Base-by-base conservation (phyloP, 1,140 invertebrate genomes). In the Anadara kagoshimensis region DNA sequence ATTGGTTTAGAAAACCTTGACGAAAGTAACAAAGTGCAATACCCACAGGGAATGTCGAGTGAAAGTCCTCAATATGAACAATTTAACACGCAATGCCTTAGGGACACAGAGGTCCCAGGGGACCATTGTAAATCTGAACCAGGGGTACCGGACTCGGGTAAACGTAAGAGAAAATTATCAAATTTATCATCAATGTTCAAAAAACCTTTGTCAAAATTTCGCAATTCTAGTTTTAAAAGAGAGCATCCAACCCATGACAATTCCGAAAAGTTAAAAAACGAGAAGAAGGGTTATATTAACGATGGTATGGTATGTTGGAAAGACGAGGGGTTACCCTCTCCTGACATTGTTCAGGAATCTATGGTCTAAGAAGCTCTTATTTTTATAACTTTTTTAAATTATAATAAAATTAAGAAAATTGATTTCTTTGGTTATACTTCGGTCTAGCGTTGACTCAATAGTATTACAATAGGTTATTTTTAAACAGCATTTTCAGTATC, bases 301-400 rank as follows among this genome's bases (percentile, higher is more conserved):
- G 51, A 44, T 20, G 57, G 49, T 26, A 45, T 69, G 24, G 26
- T 69, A 36, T 36, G 29, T 36, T 69, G 67, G 67, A 44, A 69
- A 24, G 29, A 62, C 29, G 67, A 69, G 12, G 57, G 44, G 14
- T 20, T 41, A 12, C 22, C 56, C 16, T 26, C 67, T 0, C 58
- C 67, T 11, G 67, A 69, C 41, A 47, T 47, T 24, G 67, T 69
- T 20, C 67, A 69, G 29, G 67, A 69, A 36, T 69, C 67, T 5
- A 56, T 69, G 54, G 67, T 69, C 20, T 69, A 63, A 41, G 10
- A 63, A 41, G 10, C 16, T 20, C 10, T 51, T 1, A 51, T 2
- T 18, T 51, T 51, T 16, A 51, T 51, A 51, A 36, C 2, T 36
- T 36, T n/a, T 36, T 36, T 36, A 36, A 36, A 7, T 36, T 36